Evolutionary conservation across 2,888 invertebrate genomes (phyloP), one percentile per base, ranked within the genome.

Genomic region (Eulithis testata): DNA sequence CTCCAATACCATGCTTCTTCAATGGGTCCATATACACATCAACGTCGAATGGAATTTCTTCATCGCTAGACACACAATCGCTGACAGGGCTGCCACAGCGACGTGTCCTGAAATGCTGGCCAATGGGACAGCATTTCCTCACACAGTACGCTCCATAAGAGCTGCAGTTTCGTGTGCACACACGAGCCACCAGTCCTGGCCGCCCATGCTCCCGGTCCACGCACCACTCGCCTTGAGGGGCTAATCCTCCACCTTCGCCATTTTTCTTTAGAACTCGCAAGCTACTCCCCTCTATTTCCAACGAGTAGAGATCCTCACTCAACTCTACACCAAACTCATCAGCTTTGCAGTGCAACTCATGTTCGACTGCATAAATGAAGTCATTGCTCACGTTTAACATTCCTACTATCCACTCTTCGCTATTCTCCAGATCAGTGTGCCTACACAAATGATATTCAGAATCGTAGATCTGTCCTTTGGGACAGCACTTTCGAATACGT

Each of bases 51-150:
- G 78, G 75, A 2, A 84, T 71, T 7, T 78, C 78, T n/a, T 85
- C 80, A 11, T 84, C 80, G 63, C 58, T 60, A 54, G 84, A 82
- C 5, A 83, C 80, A 74, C 93, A 93, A 11, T n/a, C 72, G 74
- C 91, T 91, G 0, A 65, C 70, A 36, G 80, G 81, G 50, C 79
- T 81, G 11, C 81, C 81, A 70, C 92, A 91, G 9, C 75, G 76
- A 11, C 78, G 71, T 4, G 86, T 83, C 66, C 75, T 82, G 66
- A 83, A 94, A 74, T 94, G 93, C 50, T 94, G 76, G 11, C 94
- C 94, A 36, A 93, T 84, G 2, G 93, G 93, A 74, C 94, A 94
- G 72, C 94, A 94, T 76, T 94, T 94, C 62, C 87, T 89, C 4
- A 94, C 69, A 71, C 94, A 93, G 69, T 77, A 87, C 3, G 90